These are phyloP conservation scores for Aleiodes testaceus DNA, from an alignment of 2,888 invertebrate species.

Conservation along the genomic window DNA sequence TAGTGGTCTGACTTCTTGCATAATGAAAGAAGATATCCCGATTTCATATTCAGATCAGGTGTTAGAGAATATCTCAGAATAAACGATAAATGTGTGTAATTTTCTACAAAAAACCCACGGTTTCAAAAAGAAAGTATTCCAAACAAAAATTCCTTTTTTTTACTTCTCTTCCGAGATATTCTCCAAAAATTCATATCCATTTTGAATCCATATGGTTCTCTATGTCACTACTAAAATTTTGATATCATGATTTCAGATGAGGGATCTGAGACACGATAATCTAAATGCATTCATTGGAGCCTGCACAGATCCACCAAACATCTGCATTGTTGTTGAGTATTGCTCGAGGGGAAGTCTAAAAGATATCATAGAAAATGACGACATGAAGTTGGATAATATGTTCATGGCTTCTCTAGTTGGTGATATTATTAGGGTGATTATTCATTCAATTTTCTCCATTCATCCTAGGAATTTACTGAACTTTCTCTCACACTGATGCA, in stretches of 20 bases:
- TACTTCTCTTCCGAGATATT: too few relatives aligned
- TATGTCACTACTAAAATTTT: background rate
- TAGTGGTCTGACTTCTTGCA: too few relatives aligned
- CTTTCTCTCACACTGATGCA: too few relatives aligned
- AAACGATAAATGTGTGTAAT: too few relatives aligned
- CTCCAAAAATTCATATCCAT: too few relatives aligned
- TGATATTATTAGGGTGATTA: conserved; percentile 92
- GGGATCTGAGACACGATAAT: conserved; percentile 93
- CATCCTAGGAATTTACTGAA: background rate
- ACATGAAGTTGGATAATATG: conserved; percentile 96
- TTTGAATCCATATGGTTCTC: background rate
- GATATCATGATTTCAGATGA: conserved; percentile 78
- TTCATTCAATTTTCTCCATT: background rate
- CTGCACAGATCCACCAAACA: conserved; percentile 91
- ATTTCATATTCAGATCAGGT: too few relatives aligned
- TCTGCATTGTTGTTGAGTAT: conserved; percentile 91
- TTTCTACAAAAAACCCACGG: too few relatives aligned
- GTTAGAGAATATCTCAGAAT: too few relatives aligned
- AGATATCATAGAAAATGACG: conserved; percentile 96
- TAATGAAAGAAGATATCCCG: too few relatives aligned
- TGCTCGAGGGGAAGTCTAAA: conserved; percentile 92
- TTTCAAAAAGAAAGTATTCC: too few relatives aligned
- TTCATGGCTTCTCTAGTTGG: conserved; percentile 96
- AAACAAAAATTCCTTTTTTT: too few relatives aligned
- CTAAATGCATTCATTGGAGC: conserved; percentile 94